Conservation (phyloP, 2,888 invertebrate species). For the Eudemis profundana region DNA sequence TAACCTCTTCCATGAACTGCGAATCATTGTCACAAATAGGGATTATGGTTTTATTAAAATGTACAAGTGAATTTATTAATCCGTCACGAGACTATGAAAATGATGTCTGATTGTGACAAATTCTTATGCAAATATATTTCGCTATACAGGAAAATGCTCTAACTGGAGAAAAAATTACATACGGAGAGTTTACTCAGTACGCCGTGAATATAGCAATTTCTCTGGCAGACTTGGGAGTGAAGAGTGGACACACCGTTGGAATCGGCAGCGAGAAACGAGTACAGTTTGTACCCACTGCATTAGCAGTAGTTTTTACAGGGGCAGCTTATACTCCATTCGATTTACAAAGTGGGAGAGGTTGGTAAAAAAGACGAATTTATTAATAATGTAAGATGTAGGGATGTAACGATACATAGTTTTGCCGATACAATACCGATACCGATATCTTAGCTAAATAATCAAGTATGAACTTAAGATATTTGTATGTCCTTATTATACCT, state of each 20-base stretch:
- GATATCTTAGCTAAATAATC: no score
- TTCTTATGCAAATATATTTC: neutral
- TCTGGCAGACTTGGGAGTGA: conserved; percentile 77
- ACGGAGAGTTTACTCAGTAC: conserved; percentile 78
- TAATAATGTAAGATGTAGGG: conserved; percentile 24
- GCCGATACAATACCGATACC: no score
- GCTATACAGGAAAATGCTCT: conserved; percentile 79
- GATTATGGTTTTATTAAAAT: no score
- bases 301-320: conserved; percentile 79
- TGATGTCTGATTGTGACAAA: no score
- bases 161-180: conserved; percentile 82
- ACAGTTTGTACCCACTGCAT: conserved; percentile 80
- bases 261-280: conserved; percentile 86
- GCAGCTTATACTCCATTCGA: conserved; percentile 67
- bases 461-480: no score
- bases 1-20: no score
- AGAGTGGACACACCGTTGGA: conserved; percentile 81
- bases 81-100: no score
- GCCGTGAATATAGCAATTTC: conserved; percentile 82
- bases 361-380: no score
- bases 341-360: conserved; percentile 64
- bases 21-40: no score
- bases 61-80: no score
- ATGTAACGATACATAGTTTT: no score
- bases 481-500: no score